phyloP scores from a whole-genome alignment of 2,797 vertebrate genomes.

The Lagorchestes hirsutus region DNA sequence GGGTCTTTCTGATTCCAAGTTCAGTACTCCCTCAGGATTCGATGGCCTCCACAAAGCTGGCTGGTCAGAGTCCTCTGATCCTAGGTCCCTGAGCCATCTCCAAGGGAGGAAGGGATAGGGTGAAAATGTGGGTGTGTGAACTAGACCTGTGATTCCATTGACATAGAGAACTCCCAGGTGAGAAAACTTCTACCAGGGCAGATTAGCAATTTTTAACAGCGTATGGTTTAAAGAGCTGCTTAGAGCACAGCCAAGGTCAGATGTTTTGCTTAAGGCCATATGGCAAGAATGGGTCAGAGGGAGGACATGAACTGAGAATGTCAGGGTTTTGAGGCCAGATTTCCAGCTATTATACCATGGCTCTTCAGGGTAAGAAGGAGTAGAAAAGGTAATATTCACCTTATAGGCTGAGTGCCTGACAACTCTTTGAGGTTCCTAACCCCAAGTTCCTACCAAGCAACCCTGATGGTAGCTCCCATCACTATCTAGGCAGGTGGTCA shows the following conservation, averaged over 20 bases:
- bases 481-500: not conserved
- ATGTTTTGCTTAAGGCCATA: not conserved
- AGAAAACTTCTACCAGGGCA: not conserved
- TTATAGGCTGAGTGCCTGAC: not conserved
- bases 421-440: not conserved
- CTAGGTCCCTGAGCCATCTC: not conserved
- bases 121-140: not conserved
- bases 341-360: not conserved
- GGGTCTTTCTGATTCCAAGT: not conserved
- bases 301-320: not conserved
- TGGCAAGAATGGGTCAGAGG: not conserved
- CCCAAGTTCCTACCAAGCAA: not conserved
- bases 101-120: not conserved
- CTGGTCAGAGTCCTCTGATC: not conserved
- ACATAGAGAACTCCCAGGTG: not conserved
- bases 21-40: not conserved
- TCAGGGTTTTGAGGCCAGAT: not conserved
- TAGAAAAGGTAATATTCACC: not conserved
- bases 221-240: not conserved
- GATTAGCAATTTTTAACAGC: not conserved
- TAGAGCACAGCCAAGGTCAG: not conserved
- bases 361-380: not conserved
- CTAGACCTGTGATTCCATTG: not conserved
- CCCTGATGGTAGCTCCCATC: not conserved
- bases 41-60: not conserved